Evolutionary conservation across 1,140 invertebrate genomes (phyloP), one percentile per base, ranked within the genome.

Genomic region (Arctopsyche grandis): DNA sequence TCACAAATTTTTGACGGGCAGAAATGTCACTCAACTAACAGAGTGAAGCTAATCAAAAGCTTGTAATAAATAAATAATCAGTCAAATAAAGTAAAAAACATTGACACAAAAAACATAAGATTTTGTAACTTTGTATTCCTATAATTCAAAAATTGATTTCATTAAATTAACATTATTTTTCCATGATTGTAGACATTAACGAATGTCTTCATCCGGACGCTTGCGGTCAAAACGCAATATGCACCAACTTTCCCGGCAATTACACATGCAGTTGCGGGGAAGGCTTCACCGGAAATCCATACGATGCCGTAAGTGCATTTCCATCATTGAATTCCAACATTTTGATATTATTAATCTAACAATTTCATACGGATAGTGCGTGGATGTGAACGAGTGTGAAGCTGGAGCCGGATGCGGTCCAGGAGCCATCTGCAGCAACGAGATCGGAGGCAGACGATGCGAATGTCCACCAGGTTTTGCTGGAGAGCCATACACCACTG

Each of bases 201-300:
- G 96, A 98, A 88, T 98, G 96, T 87, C 84, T 87, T 81, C 90
- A 92, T 84, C 92, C 94, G 12, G 90, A 91, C 82, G 91, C 94
- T 74, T 98, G 96, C 84, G 96, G 95, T 52, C 87, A 88, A 38
- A 94, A 95, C 84, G 93, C 95, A 16, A 83, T 93, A 22, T 98
- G 97, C 85, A 90, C 91, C 77, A 98, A 98, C 86, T 91, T 90
- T 46, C 92, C 92, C 26, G 97, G 96, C 84, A 97, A 97, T 86
- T 97, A 96, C 85, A 96, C 93, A 5, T 98, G 97, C 86, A 85
- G 89, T 43, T 98, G 96, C 88, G 92, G 91, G 81, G 89, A 92
- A 69, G 97, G 97, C 80, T 97, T 92, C 85, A 90, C 91, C 76
- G 95, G 96, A 86, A 94, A 97, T 90, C 93, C 96, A n/a, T 95